Percentiles rank a stretch among this genome's conserved stretches.
phyloP scores from a whole-genome alignment of 2,113 vertebrate genomes.

The Pangasianodon hypophthalmus region DNA sequence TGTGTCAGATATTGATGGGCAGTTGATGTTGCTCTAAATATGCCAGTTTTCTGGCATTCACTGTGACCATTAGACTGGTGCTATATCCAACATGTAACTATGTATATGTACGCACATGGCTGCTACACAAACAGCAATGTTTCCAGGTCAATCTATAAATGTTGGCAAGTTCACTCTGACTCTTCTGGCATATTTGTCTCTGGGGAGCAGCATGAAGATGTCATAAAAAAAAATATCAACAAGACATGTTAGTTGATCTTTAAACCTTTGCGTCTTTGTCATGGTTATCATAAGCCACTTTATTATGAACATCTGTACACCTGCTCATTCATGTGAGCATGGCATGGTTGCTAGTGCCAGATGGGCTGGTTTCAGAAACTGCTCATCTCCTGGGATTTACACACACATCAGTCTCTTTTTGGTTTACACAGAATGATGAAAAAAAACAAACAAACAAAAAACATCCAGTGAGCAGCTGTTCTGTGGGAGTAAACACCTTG shows the following conservation, averaged over 20 bases:
- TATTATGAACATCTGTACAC: background rate
- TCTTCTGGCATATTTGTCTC: background rate
- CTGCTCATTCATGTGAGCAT: background rate
- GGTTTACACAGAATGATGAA: background rate
- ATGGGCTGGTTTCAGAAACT: background rate
- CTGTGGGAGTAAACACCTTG: background rate
- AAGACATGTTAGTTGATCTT: background rate
- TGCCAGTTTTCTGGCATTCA: background rate
- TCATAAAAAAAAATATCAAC: background rate
- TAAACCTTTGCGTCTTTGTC: background rate
- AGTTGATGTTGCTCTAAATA: background rate
- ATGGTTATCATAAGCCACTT: background rate
- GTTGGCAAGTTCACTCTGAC: background rate
- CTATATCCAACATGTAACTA: background rate
- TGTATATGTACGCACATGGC: background rate
- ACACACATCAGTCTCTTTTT: background rate
- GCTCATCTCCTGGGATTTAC: background rate
- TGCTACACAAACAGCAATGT: background rate
- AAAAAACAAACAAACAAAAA: background rate
- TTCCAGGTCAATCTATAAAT: background rate
- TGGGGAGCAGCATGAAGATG: background rate
- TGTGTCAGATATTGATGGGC: background rate
- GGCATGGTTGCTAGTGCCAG: background rate
- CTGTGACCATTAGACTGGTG: background rate
- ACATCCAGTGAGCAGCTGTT: background rate